These are phyloP conservation scores for Portunus trituberculatus DNA, from an alignment of 1,140 invertebrate species.

Conservation along the genomic window DNA sequence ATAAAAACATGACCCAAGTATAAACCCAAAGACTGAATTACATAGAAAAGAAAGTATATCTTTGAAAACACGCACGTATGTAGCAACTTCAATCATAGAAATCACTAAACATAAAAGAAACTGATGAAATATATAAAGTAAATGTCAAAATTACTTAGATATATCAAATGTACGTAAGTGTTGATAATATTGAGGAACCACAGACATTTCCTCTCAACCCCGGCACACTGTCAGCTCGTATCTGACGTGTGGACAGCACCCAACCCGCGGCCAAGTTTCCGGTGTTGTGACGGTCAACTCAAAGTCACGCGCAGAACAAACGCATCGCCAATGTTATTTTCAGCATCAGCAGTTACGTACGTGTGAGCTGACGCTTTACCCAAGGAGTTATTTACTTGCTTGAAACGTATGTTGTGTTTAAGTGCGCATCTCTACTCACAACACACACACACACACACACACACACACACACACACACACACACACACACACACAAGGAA, in stretches of 20 bases:
- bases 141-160: too few relatives aligned
- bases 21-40: too few relatives aligned
- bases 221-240: too few relatives aligned
- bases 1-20: too few relatives aligned
- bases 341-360: neutral
- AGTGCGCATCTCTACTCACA: neutral
- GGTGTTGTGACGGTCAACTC: neutral
- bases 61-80: too few relatives aligned
- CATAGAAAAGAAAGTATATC: too few relatives aligned
- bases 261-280: neutral
- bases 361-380: neutral
- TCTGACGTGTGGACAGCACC: neutral
- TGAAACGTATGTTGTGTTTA: neutral
- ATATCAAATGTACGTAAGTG: too few relatives aligned
- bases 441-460: neutral
- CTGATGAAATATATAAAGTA: too few relatives aligned
- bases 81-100: too few relatives aligned
- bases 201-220: too few relatives aligned
- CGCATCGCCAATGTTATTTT: neutral
- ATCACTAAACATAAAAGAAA: too few relatives aligned
- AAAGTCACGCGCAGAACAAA: neutral
- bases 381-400: neutral
- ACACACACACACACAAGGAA: neutral
- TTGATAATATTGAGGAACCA: too few relatives aligned
- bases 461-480: neutral